Conservation (phyloP, 2,797 vertebrate species). For the Epinephelus awoara region DNA sequence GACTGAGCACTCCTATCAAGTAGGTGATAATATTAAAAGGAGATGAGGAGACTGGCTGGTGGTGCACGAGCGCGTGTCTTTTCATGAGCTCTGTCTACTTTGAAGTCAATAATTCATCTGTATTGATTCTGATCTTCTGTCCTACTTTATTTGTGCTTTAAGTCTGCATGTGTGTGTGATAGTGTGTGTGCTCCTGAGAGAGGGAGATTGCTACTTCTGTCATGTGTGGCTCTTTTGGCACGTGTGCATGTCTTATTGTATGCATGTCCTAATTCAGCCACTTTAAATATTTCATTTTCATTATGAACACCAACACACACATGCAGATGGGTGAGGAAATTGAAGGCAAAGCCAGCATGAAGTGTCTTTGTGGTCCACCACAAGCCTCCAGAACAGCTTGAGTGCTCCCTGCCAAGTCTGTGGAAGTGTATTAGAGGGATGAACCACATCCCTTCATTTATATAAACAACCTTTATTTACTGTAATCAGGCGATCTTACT, state of each 20-base stretch:
- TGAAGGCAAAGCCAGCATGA: no score
- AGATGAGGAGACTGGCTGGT: background rate
- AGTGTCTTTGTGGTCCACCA: no score
- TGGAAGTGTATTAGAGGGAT: no score
- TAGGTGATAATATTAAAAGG: constrained; percentile 28
- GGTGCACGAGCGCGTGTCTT: background rate
- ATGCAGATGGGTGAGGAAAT: background rate
- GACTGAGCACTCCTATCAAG: constrained; percentile 39
- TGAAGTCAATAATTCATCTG: constrained; percentile 15
- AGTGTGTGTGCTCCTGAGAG: background rate
- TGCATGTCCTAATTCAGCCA: constrained; percentile 9
- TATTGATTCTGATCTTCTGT: background rate
- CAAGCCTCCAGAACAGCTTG: no score
- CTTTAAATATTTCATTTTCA: constrained; percentile 27
- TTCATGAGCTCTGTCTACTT: constrained; percentile 11
- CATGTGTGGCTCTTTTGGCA: constrained; percentile 13
- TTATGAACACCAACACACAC: background rate
- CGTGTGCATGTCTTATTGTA: constrained; percentile 9
- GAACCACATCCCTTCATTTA: no score
- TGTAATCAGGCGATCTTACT: no score
- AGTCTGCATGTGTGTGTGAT: background rate
- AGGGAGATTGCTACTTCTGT: background rate
- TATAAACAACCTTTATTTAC: no score
- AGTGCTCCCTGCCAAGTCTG: no score
- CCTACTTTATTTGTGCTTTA: background rate